phyloP scores from a whole-genome alignment of 2,888 invertebrate genomes.

The Plagodis pulveraria region DNA sequence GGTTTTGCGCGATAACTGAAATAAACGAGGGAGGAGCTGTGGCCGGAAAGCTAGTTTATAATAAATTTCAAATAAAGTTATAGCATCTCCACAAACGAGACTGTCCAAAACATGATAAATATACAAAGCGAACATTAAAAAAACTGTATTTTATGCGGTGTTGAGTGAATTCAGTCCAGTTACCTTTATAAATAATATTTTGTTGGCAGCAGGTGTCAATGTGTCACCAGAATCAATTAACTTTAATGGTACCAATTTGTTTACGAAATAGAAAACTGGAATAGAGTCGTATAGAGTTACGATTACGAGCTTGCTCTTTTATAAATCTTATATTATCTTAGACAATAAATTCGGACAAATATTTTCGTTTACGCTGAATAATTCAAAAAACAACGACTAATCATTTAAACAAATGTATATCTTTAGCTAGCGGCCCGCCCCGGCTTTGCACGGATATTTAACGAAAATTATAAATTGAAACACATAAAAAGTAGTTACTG shows the following conservation, averaged over 20 bases:
- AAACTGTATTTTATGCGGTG: too few species aligned
- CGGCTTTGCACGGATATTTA: too few species aligned
- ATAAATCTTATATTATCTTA: slow-evolving; percentile 34
- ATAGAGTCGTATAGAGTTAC: slow-evolving; percentile 39
- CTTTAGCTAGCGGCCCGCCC: too few species aligned
- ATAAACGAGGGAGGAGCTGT: too few species aligned
- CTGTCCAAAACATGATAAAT: too few species aligned
- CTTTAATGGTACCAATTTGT: slow-evolving; percentile 44
- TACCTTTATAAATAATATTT: slow-evolving; percentile 3
- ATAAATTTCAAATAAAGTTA: too few species aligned
- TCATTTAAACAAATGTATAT: slow-evolving; percentile 22
- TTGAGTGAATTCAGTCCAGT: background rate
- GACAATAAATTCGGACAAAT: slow-evolving; percentile 30
- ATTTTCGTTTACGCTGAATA: slow-evolving; percentile 24
- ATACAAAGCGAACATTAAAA: too few species aligned
- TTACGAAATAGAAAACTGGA: slow-evolving; percentile 37
- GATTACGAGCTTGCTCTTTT: slow-evolving; percentile 35
- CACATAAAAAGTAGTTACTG: too few species aligned
- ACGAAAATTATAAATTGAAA: too few species aligned
- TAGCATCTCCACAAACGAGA: too few species aligned
- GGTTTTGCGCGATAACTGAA: too few species aligned
- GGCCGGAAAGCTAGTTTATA: too few species aligned
- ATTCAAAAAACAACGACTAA: slow-evolving; percentile 36
- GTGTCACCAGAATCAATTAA: slow-evolving; percentile 42
- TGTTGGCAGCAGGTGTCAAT: slow-evolving; percentile 21